A percentile compares a stretch with the other conserved stretches of the same genome.
Conservation (phyloP, 2,113 vertebrate species). For the Zosterops lateralis region DNA sequence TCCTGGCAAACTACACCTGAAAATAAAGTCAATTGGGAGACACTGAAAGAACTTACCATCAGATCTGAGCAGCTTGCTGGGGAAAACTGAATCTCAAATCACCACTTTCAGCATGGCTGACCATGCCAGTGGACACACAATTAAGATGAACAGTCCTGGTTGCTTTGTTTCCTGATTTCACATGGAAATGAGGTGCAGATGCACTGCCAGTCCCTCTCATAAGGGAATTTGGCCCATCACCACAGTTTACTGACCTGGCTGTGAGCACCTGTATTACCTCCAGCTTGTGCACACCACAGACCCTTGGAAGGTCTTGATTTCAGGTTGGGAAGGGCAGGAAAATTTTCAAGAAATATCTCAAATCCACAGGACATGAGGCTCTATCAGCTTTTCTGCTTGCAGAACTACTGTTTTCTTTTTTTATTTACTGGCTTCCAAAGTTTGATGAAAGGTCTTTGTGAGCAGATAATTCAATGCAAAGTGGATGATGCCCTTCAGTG, state of each 20-base stretch:
- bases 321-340: background rate
- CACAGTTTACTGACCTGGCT: background rate
- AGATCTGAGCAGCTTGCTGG: background rate
- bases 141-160: background rate
- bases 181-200: background rate
- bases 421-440: background rate
- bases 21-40: background rate
- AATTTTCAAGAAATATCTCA: background rate
- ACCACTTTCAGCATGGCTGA: background rate
- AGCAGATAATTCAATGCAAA: background rate
- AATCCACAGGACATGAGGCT: background rate
- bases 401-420: background rate
- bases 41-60: background rate
- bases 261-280: accelerated
- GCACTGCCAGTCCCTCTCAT: background rate
- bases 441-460: background rate
- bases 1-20: background rate
- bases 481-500: background rate
- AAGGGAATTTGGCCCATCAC: background rate
- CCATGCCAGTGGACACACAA: background rate
- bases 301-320: background rate
- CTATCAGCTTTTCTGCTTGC: background rate
- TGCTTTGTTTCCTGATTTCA: background rate
- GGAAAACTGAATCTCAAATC: background rate
- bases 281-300: background rate